phyloP scores from a whole-genome alignment of 2,888 invertebrate species.

The Allygus modestus region DNA sequence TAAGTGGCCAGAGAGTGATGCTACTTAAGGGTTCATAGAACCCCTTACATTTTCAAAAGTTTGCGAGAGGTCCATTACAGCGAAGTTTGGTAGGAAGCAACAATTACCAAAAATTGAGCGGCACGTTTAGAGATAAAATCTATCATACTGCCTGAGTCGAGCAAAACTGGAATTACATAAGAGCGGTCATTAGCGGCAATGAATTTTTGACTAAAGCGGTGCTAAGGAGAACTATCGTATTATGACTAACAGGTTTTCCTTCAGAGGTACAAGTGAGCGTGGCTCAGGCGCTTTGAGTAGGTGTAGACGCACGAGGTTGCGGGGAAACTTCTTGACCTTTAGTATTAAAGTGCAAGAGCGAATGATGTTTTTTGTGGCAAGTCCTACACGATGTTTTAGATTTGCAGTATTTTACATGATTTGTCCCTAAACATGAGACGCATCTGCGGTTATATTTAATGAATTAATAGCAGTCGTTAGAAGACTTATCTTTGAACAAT shows the following conservation, averaged over 20 bases:
- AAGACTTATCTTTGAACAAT: background rate
- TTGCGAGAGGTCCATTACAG: background rate
- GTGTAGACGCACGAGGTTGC: background rate
- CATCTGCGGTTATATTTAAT: background rate
- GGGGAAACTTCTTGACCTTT: background rate
- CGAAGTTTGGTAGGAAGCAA: background rate
- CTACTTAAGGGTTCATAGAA: background rate
- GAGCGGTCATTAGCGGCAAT: background rate
- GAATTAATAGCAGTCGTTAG: background rate
- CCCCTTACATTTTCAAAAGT: background rate
- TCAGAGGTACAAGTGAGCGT: background rate
- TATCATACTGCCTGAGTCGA: slow-evolving; percentile 9
- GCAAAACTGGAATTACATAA: background rate
- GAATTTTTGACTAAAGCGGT: slow-evolving; percentile 15
- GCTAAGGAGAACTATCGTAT: background rate
- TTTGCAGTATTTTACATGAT: background rate
- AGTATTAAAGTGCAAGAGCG: background rate
- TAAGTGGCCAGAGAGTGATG: background rate
- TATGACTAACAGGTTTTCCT: background rate
- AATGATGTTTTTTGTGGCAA: background rate
- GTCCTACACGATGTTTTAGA: background rate
- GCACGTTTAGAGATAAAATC: slow-evolving; percentile 21
- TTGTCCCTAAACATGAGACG: slow-evolving; percentile 1
- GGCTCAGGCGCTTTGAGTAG: background rate
- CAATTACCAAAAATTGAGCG: background rate